Evolutionary conservation across 2,113 vertebrate genomes (phyloP).

Genomic region (Eurystomus gularis): DNA sequence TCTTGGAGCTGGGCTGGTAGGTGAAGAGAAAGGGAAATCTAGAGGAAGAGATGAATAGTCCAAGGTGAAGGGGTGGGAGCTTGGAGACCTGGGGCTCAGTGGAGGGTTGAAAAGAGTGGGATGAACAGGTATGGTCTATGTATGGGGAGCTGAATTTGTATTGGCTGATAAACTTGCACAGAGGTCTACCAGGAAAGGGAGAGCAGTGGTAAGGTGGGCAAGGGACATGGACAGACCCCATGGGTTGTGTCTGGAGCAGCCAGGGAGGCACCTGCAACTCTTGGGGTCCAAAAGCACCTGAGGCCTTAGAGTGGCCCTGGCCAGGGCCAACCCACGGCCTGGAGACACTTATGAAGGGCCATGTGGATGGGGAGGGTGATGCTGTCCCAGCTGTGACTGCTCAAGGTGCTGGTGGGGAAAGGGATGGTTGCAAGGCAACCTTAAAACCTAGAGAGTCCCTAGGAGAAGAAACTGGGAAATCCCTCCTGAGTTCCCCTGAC

Average conservation of each 20-base stretch:
- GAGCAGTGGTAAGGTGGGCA: rapidly evolving
- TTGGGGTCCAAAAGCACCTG: not conserved
- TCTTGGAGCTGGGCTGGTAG: not conserved
- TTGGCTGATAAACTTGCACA: not conserved
- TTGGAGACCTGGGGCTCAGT: not conserved
- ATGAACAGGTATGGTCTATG: rapidly evolving
- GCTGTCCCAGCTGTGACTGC: not conserved
- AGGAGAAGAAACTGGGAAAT: not conserved
- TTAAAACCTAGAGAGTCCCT: not conserved
- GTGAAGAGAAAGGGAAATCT: not conserved
- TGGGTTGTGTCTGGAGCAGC: not conserved
- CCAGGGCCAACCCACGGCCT: no score
- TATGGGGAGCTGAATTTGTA: not conserved
- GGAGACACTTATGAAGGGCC: not conserved
- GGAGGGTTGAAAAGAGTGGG: not conserved
- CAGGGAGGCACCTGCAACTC: not conserved
- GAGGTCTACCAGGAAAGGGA: not conserved
- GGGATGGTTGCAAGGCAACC: not conserved
- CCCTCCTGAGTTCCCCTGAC: not conserved
- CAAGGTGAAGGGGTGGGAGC: not conserved
- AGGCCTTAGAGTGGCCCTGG: not conserved
- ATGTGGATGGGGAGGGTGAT: not conserved
- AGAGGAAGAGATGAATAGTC: not conserved
- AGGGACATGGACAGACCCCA: not conserved
- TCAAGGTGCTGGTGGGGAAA: not conserved